These are phyloP conservation scores for Trematomus bernacchii DNA, from an alignment of 2,797 vertebrate species.

Conservation along the genomic window DNA sequence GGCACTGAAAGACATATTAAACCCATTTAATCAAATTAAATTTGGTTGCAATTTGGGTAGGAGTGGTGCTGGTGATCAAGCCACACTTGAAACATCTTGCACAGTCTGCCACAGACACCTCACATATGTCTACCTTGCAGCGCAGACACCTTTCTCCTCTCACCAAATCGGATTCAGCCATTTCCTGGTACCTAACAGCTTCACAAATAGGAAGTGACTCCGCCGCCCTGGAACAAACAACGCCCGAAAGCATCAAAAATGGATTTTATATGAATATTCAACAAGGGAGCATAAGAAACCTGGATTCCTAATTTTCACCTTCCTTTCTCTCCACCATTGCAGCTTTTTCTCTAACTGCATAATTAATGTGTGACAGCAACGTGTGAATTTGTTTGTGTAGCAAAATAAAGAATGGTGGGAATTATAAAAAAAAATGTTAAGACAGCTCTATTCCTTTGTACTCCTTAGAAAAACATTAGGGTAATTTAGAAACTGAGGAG, in stretches of 20 bases:
- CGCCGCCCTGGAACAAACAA: constrained; percentile 89
- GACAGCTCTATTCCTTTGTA: constrained; percentile 62
- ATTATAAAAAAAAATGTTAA: constrained; percentile 55
- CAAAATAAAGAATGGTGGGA: constrained; percentile 81
- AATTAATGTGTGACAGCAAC: constrained; percentile 89
- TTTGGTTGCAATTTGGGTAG: constrained; percentile 49
- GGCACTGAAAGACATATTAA: constrained; percentile 53
- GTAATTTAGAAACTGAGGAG: constrained; percentile 33
- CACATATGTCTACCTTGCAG: constrained; percentile 72
- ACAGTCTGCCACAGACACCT: constrained; percentile 65
- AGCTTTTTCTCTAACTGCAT: constrained; percentile 92
- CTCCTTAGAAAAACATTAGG: constrained; percentile 58
- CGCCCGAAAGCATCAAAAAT: constrained; percentile 89
- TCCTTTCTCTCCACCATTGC: constrained; percentile 86
- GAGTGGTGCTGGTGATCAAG: constrained; percentile 54
- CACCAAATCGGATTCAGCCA: constrained; percentile 73
- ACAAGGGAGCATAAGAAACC: constrained; percentile 77
- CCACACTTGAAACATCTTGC: constrained; percentile 63
- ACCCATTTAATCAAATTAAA: constrained; percentile 61
- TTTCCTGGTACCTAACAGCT: constrained; percentile 83
- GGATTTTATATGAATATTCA: constrained; percentile 93
- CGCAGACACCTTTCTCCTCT: constrained; percentile 77
- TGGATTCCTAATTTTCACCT: constrained; percentile 92
- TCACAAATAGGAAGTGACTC: constrained; percentile 84
- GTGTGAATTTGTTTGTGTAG: constrained; percentile 88